Conservation (phyloP, 2,113 vertebrate genomes). For the Xiphias gladius region DNA sequence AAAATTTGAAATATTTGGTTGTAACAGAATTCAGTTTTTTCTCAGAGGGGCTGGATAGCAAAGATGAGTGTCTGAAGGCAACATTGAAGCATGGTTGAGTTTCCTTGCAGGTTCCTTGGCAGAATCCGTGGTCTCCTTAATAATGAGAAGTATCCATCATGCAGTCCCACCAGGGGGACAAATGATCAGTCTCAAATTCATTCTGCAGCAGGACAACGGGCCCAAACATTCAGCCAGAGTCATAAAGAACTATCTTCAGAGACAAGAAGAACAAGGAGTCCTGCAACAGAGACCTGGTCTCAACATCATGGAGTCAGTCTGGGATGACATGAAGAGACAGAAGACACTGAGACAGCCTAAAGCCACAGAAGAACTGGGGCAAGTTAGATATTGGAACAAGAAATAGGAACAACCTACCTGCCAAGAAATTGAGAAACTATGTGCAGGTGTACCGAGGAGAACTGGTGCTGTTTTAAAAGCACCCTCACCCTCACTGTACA, state of each 20-base stretch:
- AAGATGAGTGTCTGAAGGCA: background rate
- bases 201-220: background rate
- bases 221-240: background rate
- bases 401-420: too few relatives aligned
- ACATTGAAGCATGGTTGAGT: conserved; percentile 1
- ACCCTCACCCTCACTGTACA: too few relatives aligned
- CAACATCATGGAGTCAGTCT: background rate
- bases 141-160: too few relatives aligned
- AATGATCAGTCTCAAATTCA: background rate
- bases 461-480: too few relatives aligned
- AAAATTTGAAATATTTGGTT: conserved; percentile 11
- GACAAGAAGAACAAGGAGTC: background rate
- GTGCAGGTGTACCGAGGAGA: too few relatives aligned
- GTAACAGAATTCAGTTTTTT: conserved; percentile 15
- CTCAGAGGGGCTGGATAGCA: background rate
- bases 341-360: background rate
- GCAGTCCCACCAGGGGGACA: background rate
- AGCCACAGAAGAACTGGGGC: too few relatives aligned
- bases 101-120: background rate
- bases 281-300: background rate
- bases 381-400: too few relatives aligned
- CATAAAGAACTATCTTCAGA: background rate
- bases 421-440: too few relatives aligned
- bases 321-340: background rate
- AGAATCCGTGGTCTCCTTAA: too few relatives aligned